Conservation (phyloP, 2,797 vertebrate species). For the Sternarchorhynchus goeldii region DNA sequence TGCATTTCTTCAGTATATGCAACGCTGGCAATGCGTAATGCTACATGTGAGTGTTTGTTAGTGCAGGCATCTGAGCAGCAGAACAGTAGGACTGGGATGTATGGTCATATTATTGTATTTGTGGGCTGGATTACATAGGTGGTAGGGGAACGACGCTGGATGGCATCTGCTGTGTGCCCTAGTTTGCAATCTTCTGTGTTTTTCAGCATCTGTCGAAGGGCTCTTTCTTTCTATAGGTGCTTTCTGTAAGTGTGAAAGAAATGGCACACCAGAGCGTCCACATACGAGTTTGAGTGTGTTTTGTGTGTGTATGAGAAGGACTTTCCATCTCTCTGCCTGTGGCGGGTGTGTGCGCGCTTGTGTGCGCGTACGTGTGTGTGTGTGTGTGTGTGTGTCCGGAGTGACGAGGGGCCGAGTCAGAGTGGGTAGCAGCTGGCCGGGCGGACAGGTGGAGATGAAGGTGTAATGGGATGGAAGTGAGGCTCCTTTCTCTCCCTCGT, state of each 20-base stretch:
- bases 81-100: conserved; percentile 6
- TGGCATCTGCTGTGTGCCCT: not conserved
- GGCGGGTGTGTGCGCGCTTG: not conserved
- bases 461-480: conserved; percentile 63
- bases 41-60: conserved; percentile 4
- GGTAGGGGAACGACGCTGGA: conserved; percentile 8
- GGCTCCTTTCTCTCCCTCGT: conserved; percentile 54
- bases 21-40: not conserved
- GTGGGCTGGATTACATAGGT: conserved; percentile 18
- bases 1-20: not conserved
- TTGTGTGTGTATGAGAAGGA: conserved; percentile 24
- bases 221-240: conserved; percentile 34
- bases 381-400: not conserved
- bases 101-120: conserved; percentile 18
- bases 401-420: conserved; percentile 35
- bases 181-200: conserved; percentile 25
- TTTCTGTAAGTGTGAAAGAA: conserved; percentile 17
- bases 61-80: conserved; percentile 10
- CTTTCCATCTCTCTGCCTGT: conserved; percentile 4
- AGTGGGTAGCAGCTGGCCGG: conserved; percentile 59
- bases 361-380: conserved; percentile 33
- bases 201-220: conserved; percentile 16
- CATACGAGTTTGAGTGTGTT: not conserved
- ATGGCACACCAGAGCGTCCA: conserved; percentile 2
- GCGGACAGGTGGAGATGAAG: conserved; percentile 57